Evolutionary conservation across 2,113 vertebrate genomes (phyloP), one percentile per base, ranked within the genome.

Genomic region (Phylloscopus trochilus): DNA sequence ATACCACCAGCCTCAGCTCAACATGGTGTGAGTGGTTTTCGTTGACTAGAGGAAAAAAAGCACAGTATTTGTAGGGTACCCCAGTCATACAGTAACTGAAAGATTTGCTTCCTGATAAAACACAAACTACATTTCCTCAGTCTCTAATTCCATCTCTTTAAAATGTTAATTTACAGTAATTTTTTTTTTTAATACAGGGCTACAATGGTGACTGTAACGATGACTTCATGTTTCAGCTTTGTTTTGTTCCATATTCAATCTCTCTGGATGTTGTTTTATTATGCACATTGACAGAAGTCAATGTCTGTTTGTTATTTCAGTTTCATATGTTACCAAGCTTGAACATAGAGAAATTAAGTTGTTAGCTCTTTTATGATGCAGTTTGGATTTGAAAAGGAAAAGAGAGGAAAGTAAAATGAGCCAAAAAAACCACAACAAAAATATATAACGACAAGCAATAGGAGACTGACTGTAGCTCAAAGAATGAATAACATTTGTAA

Each of bases 301-400:
- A 68, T 76, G 83, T 84, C 62, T 94, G 75, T 69, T 88, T 93
- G 76, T 84, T 92, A 85, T 95, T 94, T 85, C 67, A 69, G 43
- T 95, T 94, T 91, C 90, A 70, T 89, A 82, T 31, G 39, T 76
- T 77, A 89, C 51, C 52, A 83, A 94, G 82, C 43, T 70, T 90
- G 85, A 96, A 84, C 84, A 79, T 37, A 80, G 87, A 74, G 67
- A 90, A 92, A 92, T 94, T 82, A 92, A 72, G 41, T 49, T 82
- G 87, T 93, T 93, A 95, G 84, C 43, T 88, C 78, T 90, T 92
- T 95, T 96, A 90, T 92, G 94, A 79, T 89, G 68, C 56, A 59
- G 64, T 90, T 64, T 87, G 46, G 59, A 81, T 77, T 63, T 70
- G 39, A 80, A 89, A 95, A 80, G 56, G 56, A 55, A 78, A 82